Evolutionary conservation across 2,113 vertebrate genomes (phyloP).

Genomic region (Synodontis membranacea): DNA sequence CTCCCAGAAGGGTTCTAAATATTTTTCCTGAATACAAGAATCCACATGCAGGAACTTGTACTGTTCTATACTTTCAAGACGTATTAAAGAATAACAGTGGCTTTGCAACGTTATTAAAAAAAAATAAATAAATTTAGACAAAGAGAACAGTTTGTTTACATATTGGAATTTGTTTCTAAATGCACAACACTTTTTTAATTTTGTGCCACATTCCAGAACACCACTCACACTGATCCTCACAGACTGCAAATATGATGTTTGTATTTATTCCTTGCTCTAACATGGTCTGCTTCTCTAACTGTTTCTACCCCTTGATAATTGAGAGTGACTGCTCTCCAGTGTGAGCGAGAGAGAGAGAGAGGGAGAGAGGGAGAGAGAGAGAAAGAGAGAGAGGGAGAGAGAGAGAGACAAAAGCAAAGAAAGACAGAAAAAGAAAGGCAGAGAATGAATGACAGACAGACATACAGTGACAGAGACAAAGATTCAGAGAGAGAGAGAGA

Average conservation of each 20-base stretch:
- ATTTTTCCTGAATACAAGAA: slow-evolving; percentile 1
- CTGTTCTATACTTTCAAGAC: neutral
- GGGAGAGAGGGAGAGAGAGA: slow-evolving; percentile 25
- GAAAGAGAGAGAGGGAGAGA: slow-evolving; percentile 4
- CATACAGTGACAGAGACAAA: slow-evolving; percentile 28
- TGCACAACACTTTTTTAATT: slow-evolving; percentile 40
- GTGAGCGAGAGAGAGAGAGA: slow-evolving; percentile 54
- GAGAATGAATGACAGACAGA: slow-evolving; percentile 33
- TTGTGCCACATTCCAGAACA: slow-evolving; percentile 55
- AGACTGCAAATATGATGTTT: slow-evolving; percentile 62
- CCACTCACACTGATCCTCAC: slow-evolving; percentile 55
- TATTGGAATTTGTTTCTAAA: slow-evolving; percentile 26
- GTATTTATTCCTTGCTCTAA: slow-evolving; percentile 57
- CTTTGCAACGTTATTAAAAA: neutral
- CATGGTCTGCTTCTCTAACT: slow-evolving; percentile 71
- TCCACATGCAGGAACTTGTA: slow-evolving; percentile 5
- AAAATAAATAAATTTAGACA: neutral
- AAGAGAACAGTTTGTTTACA: neutral
- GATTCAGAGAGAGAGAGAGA: slow-evolving; percentile 34
- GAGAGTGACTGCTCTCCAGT: slow-evolving; percentile 69
- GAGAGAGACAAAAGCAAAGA: slow-evolving; percentile 13
- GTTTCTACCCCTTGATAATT: slow-evolving; percentile 73
- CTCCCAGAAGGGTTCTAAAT: slow-evolving; percentile 20
- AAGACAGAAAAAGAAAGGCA: neutral
- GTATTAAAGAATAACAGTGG: neutral